These are phyloP conservation scores for Drosophila antonietae DNA, from an alignment of 2,888 invertebrate genomes.

Conservation along the genomic window DNA sequence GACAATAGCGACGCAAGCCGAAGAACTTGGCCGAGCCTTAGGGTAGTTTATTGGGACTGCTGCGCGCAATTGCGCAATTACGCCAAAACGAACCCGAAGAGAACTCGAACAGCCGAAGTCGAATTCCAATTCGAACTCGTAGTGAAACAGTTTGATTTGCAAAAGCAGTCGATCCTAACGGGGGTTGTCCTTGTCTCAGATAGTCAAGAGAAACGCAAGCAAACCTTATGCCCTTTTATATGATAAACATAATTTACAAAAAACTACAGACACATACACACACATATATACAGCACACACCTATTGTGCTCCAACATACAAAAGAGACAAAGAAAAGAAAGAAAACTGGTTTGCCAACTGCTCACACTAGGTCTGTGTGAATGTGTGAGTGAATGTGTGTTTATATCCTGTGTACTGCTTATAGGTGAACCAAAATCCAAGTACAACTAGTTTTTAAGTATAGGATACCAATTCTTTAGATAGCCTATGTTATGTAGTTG, in stretches of 20 bases:
- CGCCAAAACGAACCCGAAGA: constrained; percentile 17
- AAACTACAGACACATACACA: constrained; percentile 20
- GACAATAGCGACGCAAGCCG: constrained; percentile 54
- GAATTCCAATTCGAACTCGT: constrained; percentile 38
- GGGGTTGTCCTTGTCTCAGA: constrained; percentile 47
- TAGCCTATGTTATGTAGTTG: constrained; percentile 41
- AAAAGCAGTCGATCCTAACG: constrained; percentile 45
- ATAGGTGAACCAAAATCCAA: constrained; percentile 36
- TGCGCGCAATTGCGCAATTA: constrained; percentile 75
- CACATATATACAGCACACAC: constrained; percentile 28
- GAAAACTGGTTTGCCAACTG: constrained; percentile 75
- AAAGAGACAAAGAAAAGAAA: constrained; percentile 18
- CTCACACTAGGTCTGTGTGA: constrained; percentile 4
- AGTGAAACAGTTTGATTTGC: constrained; percentile 58
- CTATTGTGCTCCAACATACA: constrained; percentile 56
- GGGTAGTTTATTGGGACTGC: constrained; percentile 50
- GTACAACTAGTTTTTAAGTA: constrained; percentile 64
- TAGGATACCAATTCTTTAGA: constrained; percentile 40
- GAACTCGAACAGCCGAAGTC: constrained; percentile 22
- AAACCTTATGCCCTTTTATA: constrained; percentile 33
- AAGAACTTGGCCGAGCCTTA: not conserved
- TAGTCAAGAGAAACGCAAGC: constrained; percentile 40
- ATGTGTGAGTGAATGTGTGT: constrained; percentile 8
- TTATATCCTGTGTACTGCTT: constrained; percentile 36
- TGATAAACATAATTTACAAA: constrained; percentile 9